These are phyloP conservation scores for Macaca mulatta DNA, from an alignment of 2,113 vertebrate species.

Conservation along the genomic window DNA sequence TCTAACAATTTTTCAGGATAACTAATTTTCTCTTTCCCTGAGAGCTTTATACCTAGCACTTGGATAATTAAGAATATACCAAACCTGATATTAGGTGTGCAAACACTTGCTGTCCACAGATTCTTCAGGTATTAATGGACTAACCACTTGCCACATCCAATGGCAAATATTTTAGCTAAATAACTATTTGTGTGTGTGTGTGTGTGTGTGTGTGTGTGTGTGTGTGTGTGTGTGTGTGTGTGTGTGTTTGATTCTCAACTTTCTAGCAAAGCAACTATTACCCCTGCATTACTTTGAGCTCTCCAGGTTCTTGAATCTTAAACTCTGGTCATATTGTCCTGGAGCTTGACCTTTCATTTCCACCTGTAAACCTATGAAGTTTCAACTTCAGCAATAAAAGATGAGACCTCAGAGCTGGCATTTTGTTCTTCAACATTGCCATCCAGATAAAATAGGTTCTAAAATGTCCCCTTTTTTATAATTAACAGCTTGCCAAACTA, in stretches of 20 bases:
- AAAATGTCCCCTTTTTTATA: not conserved
- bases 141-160: not conserved
- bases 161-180: not conserved
- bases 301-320: not conserved
- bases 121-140: not conserved
- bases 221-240: no score
- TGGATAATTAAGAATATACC: not conserved
- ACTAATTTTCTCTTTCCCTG: not conserved
- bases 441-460: not conserved
- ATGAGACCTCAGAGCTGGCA: not conserved
- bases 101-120: not conserved
- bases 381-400: not conserved
- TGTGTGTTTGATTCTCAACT: not conserved
- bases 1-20: not conserved
- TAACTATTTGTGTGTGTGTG: no score
- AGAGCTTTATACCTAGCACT: not conserved
- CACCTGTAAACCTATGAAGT: not conserved
- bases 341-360: not conserved
- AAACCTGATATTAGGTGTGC: not conserved
- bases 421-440: not conserved
- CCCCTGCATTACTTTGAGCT: not conserved
- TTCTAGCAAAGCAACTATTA: not conserved
- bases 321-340: not conserved
- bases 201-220: no score
- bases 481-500: not conserved